These are phyloP conservation scores for Poeciliopsis prolifica DNA, from an alignment of 2,113 vertebrate genomes.

Conservation along the genomic window DNA sequence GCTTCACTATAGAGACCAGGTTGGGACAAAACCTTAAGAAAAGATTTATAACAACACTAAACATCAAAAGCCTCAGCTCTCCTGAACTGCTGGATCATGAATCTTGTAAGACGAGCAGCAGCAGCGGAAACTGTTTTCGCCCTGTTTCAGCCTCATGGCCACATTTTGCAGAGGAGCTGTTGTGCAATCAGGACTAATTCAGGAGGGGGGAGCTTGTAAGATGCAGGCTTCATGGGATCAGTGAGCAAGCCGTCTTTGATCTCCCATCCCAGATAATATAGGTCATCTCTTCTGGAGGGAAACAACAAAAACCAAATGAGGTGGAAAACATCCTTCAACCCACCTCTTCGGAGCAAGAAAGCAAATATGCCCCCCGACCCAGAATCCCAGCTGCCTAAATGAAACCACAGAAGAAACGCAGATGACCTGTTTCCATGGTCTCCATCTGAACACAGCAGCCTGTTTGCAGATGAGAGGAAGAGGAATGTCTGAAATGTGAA, in stretches of 20 bases:
- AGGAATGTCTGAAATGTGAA: conserved; percentile 49
- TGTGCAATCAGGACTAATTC: conserved; percentile 53
- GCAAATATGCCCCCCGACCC: conserved; percentile 27
- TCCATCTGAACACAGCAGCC: conserved; percentile 41
- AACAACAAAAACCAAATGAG: conserved; percentile 73
- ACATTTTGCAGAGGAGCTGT: conserved; percentile 53
- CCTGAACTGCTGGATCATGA: conserved; percentile 56
- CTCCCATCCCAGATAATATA: conserved; percentile 75
- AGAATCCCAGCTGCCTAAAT: conserved; percentile 9
- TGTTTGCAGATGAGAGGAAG: conserved; percentile 18
- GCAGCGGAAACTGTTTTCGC: conserved; percentile 42
- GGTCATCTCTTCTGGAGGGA: conserved; percentile 74
- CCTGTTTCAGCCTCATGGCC: conserved; percentile 41
- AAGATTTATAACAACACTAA: conserved; percentile 34
- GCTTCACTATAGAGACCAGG: background rate
- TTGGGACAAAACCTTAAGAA: conserved; percentile 29
- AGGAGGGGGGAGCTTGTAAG: conserved; percentile 32
- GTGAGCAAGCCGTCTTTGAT: conserved; percentile 72
- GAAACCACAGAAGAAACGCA: background rate
- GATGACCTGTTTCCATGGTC: conserved; percentile 29
- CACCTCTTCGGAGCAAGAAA: conserved; percentile 56
- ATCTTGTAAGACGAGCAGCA: conserved; percentile 46
- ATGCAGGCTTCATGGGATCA: conserved; percentile 58
- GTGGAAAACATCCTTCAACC: conserved; percentile 58
- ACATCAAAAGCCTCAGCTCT: conserved; percentile 45